These are phyloP conservation scores for Haliaeetus leucogaster DNA, from an alignment of 2,113 vertebrate genomes.

Conservation along the genomic window DNA sequence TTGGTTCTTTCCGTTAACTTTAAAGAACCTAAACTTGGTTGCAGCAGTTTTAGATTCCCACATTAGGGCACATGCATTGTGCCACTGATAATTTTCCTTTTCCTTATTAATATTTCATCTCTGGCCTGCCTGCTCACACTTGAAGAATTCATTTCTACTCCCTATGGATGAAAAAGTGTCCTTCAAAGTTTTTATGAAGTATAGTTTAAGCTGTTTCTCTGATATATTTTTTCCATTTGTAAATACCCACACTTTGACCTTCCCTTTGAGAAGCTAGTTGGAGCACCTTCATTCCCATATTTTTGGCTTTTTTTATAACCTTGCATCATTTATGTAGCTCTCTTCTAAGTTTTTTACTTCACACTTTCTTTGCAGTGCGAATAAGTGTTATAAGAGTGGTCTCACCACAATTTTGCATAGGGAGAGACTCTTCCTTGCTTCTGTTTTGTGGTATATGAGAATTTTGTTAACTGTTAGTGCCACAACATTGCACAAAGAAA, in stretches of 20 bases:
- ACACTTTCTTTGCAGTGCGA: background rate
- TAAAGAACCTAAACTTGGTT: background rate
- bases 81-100: background rate
- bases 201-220: background rate
- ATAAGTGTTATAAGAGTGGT: background rate
- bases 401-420: background rate
- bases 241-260: background rate
- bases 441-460: background rate
- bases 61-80: background rate
- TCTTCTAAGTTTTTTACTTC: background rate
- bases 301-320: background rate
- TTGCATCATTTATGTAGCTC: background rate
- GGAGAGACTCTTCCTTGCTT: background rate
- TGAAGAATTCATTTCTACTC: background rate
- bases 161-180: background rate
- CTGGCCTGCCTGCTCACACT: background rate
- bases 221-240: background rate
- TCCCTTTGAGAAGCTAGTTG: background rate
- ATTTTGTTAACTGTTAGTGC: background rate
- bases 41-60: background rate
- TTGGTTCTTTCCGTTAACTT: background rate
- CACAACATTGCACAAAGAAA: background rate
- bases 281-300: background rate
- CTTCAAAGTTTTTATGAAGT: background rate
- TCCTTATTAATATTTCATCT: background rate